Evolutionary conservation across 2,797 vertebrate species (phyloP), one percentile per base, ranked within the genome.

Genomic region (Argyrosomus regius): DNA sequence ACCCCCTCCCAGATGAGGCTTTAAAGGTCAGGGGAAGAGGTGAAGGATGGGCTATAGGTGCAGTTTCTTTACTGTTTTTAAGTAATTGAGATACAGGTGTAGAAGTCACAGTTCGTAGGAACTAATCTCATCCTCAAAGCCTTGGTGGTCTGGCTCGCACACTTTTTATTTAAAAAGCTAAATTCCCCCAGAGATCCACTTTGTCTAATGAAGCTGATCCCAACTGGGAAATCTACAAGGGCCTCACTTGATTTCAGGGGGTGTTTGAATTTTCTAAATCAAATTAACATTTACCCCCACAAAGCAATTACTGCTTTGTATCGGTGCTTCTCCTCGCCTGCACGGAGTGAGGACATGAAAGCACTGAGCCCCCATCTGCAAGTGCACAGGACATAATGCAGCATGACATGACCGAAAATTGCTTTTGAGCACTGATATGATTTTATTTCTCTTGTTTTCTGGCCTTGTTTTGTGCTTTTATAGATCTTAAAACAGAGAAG

Each of bases 151-250:
- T 57, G 14, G n/a, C 28, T 73, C 59, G n/a, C 6, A 60, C 46
- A 20, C 17, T 46, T 82, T 66, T 74, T 77, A 61, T 80, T 91
- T 65, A 81, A 87, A 81, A 28, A 58, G 17, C 3, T 6, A 52
- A 80, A 71, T 63, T 52, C 53, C 80, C 53, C 24, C 18, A 39
- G 80, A 78, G 61, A 85, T 28, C 53, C 49, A 49, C 41, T 67
- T 52, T 58, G 45, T 75, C 49, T 86, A 85, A 88, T 86, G 59
- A 75, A 72, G 61, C 72, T 18, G 14, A 48, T 66, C 56, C 79
- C 85, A 77, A 16, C 68, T 50, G 84, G 84, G 85, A 87, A 78
- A 82, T 82, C 9, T 80, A 1, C 8, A 35, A 72, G 82, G 31
- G 65, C 57, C 59, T 73, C 58, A 12, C 57, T 65, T 60, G 52